Evolutionary conservation across 2,888 invertebrate genomes (phyloP), one percentile per base, ranked within the genome.

Genomic region (Lasioglossum vierecki): DNA sequence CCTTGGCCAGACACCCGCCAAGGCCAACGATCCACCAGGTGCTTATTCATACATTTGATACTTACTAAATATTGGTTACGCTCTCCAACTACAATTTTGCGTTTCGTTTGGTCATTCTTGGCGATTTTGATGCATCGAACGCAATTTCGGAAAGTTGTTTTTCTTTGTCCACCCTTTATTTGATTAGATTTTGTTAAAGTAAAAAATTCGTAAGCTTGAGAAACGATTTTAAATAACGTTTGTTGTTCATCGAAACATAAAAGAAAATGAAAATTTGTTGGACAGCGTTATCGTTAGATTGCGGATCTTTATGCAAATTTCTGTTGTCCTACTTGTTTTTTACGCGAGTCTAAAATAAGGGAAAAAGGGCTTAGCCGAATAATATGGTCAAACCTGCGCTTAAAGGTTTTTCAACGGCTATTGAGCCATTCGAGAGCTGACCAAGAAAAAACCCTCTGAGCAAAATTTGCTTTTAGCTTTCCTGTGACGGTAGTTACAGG

Each of bases 11-110:
- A 88, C 91, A 86, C 84, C 90, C 35, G 80, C 91, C 82, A 92
- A 93, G 85, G 87, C 91, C 84, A 91, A 91, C 79, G 90, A 92
- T 91, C 93, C 92, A 89, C 85, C 93, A 94, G 94, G 93, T 94
- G 88, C 84, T 82, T 87, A 26, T 60, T 46, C 9, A 11, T 79
- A 70, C 57, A 18, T 71, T 41, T 30, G 22, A 60, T 49, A 70
- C 5, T n/a, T 57, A 57, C 11, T n/a, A n/a, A 57, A n/a, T n/a
- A 9, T n/a, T 57, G 57, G n/a, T 57, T 57, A 57, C 11, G n/a
- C n/a, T 57, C 57, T n/a, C n/a, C 57, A n/a, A 57, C 11, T n/a
- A 11, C 11, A 57, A 57, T n/a, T n/a, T 57, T n/a, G n/a, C n/a
- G n/a, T n/a, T 57, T n/a, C 57, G n/a, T n/a, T n/a, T n/a, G n/a